Conservation (phyloP, 2,797 vertebrate species). For the Chromobotia macracanthus region DNA sequence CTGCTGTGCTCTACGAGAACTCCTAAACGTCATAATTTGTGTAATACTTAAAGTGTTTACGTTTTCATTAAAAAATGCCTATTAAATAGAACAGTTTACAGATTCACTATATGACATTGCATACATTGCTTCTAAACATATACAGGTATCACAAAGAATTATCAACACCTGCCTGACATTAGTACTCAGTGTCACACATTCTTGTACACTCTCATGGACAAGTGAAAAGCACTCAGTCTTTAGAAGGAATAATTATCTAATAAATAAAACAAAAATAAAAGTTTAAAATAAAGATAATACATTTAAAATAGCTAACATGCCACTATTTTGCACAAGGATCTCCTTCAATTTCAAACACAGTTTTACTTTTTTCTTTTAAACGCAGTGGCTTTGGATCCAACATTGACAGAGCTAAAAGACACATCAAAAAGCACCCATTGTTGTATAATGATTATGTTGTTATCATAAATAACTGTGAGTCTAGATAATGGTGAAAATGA, state of each 20-base stretch:
- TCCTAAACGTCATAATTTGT: conserved; percentile 21
- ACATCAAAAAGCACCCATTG: conserved; percentile 39
- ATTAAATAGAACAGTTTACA: conserved; percentile 43
- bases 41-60: conserved; percentile 33
- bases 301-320: neutral
- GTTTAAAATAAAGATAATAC: conserved; percentile 8
- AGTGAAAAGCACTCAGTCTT: conserved; percentile 30
- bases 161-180: conserved; percentile 15
- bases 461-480: conserved; percentile 7
- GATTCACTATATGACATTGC: conserved; percentile 42
- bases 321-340: conserved; percentile 27
- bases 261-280: conserved; percentile 29
- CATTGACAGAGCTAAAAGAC: conserved; percentile 51
- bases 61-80: conserved; percentile 17
- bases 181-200: neutral
- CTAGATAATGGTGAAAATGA: conserved; percentile 11
- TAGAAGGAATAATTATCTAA: conserved; percentile 39
- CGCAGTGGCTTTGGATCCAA: conserved; percentile 46
- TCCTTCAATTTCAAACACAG: conserved; percentile 24
- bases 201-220: conserved; percentile 15
- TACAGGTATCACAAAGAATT: conserved; percentile 32
- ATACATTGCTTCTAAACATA: conserved; percentile 49
- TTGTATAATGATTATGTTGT: conserved; percentile 1
- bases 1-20: conserved; percentile 38
- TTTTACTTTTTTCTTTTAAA: conserved; percentile 21